phyloP scores from a whole-genome alignment of 2,113 vertebrate genomes.

The Haemorhous mexicanus region DNA sequence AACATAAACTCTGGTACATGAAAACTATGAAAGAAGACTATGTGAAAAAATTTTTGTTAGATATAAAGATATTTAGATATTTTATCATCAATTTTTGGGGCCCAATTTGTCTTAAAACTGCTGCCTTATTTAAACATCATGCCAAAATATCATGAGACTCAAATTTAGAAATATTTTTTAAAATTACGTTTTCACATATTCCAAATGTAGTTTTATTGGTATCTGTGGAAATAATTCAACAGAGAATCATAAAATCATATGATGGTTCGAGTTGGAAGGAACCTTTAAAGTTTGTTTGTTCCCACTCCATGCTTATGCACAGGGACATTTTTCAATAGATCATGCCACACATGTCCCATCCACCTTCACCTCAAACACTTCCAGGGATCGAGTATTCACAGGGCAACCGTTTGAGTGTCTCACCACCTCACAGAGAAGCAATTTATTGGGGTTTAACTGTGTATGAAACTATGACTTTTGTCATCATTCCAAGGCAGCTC shows the following conservation, averaged over 20 bases:
- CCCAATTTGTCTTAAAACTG: neutral
- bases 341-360: neutral
- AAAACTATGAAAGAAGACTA: neutral
- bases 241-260: neutral
- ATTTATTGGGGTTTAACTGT: neutral
- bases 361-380: fast-evolving
- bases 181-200: neutral
- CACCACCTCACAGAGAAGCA: neutral
- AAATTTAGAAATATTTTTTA: neutral
- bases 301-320: no score
- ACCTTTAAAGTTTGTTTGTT: neutral
- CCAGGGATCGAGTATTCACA: neutral
- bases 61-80: neutral
- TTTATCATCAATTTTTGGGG: neutral
- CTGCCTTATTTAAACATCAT: neutral
- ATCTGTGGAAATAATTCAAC: neutral
- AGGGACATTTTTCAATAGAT: neutral
- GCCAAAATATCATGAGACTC: neutral
- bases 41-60: neutral
- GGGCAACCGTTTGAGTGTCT: neutral
- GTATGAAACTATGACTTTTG: neutral
- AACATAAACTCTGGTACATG: neutral
- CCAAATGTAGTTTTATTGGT: neutral
- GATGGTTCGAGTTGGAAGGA: neutral
- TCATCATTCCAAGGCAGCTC: neutral